Percentiles rank a stretch among this genome's conserved stretches.
These are phyloP conservation scores for Cetoscarus ocellatus DNA, from an alignment of 2,797 vertebrate species.

Conservation along the genomic window DNA sequence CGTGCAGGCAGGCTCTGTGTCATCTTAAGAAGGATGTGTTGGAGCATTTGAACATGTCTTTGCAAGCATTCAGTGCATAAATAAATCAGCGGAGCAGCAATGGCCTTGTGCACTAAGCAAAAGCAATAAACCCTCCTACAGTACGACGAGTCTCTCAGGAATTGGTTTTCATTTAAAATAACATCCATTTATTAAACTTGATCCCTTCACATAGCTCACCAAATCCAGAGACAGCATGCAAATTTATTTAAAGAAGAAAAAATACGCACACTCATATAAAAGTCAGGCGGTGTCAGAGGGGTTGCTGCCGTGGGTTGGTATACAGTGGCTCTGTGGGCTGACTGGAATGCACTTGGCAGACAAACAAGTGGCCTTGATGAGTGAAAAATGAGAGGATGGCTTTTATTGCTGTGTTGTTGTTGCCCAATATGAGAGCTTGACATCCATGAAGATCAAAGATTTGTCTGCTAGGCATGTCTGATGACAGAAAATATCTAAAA, in stretches of 20 bases:
- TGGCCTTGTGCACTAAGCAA: constrained; percentile 63
- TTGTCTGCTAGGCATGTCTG: constrained; percentile 2
- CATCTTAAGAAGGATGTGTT: constrained; percentile 59
- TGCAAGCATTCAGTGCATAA: constrained; percentile 64
- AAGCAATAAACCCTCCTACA: constrained; percentile 71
- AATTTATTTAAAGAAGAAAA: constrained; percentile 34
- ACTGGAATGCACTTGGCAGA: constrained; percentile 57
- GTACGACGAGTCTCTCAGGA: constrained; percentile 47
- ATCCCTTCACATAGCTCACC: constrained; percentile 52
- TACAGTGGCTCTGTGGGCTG: constrained; percentile 44
- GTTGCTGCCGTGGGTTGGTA: constrained; percentile 42
- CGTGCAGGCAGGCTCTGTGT: constrained; percentile 53
- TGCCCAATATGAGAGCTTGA: constrained; percentile 17
- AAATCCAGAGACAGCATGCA: constrained; percentile 38
- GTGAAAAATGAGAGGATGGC: constrained; percentile 35
- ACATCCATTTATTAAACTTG: constrained; percentile 75
- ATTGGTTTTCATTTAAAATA: constrained; percentile 64
- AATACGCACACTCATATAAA: background rate
- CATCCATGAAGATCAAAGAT: constrained; percentile 16
- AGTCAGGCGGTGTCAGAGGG: constrained; percentile 35
- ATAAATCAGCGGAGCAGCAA: constrained; percentile 65
- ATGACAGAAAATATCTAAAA: background rate
- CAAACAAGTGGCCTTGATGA: constrained; percentile 66
- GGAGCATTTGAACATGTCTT: constrained; percentile 59
- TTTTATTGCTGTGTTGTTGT: constrained; percentile 34